Conservation (phyloP, 2,888 invertebrate species). For the Cynaeus angustus region DNA sequence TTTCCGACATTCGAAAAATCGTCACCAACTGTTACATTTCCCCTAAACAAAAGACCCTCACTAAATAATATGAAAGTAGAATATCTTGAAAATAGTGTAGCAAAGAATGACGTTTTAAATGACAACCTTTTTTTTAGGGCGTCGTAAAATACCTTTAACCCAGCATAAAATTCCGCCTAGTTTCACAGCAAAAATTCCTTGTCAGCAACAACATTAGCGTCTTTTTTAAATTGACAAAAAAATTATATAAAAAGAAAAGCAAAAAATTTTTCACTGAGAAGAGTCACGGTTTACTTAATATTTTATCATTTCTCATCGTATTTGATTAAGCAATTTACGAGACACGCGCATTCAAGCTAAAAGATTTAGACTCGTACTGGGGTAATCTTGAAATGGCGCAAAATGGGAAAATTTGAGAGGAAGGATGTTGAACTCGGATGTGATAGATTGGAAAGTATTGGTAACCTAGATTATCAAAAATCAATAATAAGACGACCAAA, state of each 20-base stretch:
- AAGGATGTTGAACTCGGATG: not conserved
- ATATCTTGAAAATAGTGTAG: not conserved
- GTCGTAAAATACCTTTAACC: slow-evolving; percentile 8
- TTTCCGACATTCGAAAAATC: too few relatives aligned
- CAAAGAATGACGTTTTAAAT: slow-evolving; percentile 7
- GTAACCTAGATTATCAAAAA: not conserved
- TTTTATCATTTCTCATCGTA: slow-evolving; percentile 37
- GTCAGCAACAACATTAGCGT: slow-evolving; percentile 4
- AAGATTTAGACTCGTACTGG: too few relatives aligned
- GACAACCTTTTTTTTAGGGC: slow-evolving; percentile 13
- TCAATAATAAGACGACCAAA: not conserved
- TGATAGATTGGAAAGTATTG: not conserved
- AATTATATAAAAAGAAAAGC: not conserved
- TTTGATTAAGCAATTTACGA: slow-evolving; percentile 41
- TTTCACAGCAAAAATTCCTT: not conserved
- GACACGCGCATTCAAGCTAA: slow-evolving; percentile 39
- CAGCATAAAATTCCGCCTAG: slow-evolving; percentile 7
- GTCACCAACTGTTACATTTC: too few relatives aligned
- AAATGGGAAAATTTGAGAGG: not conserved
- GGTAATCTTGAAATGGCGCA: not conserved
- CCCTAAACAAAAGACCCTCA: not conserved
- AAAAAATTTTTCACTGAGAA: slow-evolving; percentile 12
- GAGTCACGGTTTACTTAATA: slow-evolving; percentile 20
- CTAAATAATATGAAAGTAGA: not conserved
- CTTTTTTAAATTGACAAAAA: not conserved